Percentiles rank a stretch among this genome's conserved stretches.
Conservation (phyloP, 2,888 invertebrate genomes). For the Drepanosiphum platanoidis region DNA sequence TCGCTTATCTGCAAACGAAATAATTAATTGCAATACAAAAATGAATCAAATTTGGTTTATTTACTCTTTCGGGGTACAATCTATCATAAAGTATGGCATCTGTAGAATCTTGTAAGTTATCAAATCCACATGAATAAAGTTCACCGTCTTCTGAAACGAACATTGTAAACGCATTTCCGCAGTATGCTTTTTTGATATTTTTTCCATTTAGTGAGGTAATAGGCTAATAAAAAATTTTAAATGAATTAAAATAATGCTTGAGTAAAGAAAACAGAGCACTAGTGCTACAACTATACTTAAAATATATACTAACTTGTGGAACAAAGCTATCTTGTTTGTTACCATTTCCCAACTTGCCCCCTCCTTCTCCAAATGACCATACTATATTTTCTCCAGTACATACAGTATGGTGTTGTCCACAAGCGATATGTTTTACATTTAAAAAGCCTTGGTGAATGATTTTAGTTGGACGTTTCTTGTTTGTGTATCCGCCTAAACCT, state of each 20-base stretch:
- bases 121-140: slow-evolving; percentile 73
- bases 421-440: slow-evolving; percentile 69
- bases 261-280: background rate
- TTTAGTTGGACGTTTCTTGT: slow-evolving; percentile 73
- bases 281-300: background rate
- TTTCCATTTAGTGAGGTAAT: slow-evolving; percentile 71
- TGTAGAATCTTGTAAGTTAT: slow-evolving; percentile 71
- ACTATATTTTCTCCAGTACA: slow-evolving; percentile 73
- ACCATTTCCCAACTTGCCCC: slow-evolving; percentile 72
- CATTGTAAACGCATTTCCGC: slow-evolving; percentile 74
- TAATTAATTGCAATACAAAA: slow-evolving; percentile 18
- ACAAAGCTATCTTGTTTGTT: slow-evolving; percentile 68
- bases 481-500: slow-evolving; percentile 72
- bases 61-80: slow-evolving; percentile 54
- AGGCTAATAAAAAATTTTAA: slow-evolving; percentile 66
- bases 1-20: slow-evolving; percentile 67
- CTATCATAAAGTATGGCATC: slow-evolving; percentile 27
- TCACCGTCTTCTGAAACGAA: slow-evolving; percentile 73
- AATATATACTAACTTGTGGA: slow-evolving; percentile 67
- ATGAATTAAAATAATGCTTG: slow-evolving; percentile 27
- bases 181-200: slow-evolving; percentile 72
- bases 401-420: slow-evolving; percentile 75
- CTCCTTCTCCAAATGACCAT: slow-evolving; percentile 76
- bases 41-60: background rate
- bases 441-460: slow-evolving; percentile 69